phyloP scores from a whole-genome alignment of 1,140 invertebrate genomes.

The Pantala flavescens region DNA sequence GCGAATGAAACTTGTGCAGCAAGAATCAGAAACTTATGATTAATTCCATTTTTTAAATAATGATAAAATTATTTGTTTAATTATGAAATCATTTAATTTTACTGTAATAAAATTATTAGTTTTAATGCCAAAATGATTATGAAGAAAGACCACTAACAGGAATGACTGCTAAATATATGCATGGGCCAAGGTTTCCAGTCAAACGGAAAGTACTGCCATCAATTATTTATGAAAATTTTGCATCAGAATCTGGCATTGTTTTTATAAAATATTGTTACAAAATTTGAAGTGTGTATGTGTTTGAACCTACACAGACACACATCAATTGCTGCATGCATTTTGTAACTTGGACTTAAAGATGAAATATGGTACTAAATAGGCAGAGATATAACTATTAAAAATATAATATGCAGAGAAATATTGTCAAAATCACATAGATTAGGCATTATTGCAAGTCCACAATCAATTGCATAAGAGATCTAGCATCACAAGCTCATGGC shows the following conservation, averaged over 20 bases:
- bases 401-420: not conserved
- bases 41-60: constrained; percentile 37
- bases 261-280: not conserved
- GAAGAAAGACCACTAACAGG: not conserved
- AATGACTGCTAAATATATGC: not conserved
- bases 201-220: not conserved
- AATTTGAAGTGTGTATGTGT: not conserved
- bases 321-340: too few relatives aligned
- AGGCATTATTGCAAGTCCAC: not conserved
- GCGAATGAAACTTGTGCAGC: constrained; percentile 75
- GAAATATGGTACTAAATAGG: too few relatives aligned
- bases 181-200: not conserved
- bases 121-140: not conserved
- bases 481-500: not conserved
- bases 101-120: not conserved
- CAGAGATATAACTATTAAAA: too few relatives aligned
- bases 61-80: not conserved
- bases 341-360: too few relatives aligned
- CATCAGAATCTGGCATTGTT: not conserved
- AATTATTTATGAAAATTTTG: not conserved
- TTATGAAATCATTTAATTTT: not conserved
- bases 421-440: not conserved
- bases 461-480: not conserved
- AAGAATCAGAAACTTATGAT: constrained; percentile 81
- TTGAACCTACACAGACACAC: too few relatives aligned